Evolutionary conservation across 2,113 vertebrate species (phyloP), one percentile per base, ranked within the genome.

Genomic region (Lampris megalopsis): DNA sequence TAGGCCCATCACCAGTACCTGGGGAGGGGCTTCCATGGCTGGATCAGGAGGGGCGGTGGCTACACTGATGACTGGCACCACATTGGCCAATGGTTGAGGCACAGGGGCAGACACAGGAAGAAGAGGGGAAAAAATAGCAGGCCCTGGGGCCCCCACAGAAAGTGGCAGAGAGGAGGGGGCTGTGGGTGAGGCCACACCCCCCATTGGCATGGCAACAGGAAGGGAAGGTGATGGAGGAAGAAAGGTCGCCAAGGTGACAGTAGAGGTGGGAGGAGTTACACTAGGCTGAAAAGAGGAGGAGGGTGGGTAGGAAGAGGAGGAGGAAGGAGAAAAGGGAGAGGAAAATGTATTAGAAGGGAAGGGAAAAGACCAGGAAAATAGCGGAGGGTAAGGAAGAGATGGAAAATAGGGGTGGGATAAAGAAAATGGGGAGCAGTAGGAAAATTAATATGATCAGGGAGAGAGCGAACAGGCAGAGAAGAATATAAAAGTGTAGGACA

Each of bases 51-150:
- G 95, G 93, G 95, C 94, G 90, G 95, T 93, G 94, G 95, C 95
- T 95, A 94, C 96, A 92, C 92, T 95, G 94, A 96, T 94, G 91
- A 96, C 94, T 89, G 96, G 96, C 94, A 97, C 91, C 91, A 95
- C 90, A 82, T 95, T 94, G 89, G 94, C 93, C 85, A 96, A 93
- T 75, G 94, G 94, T 77, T 94, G 95, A 45, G 94, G 93, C 89
- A 92, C 92, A 87, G 95, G 91, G 91, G 92, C 83, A 92, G 94
- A 92, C 79, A 52, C 75, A 61, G 66, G 59, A 83, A 66, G 9
- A 84, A 94, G 83, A 88, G 94, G 92, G 84, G 94, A 86, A 84
- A 83, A 67, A 69, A 91, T 67, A 71, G 91, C 84, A 81, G 95
- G 94, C 86, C 94, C 82, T 86, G 24, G 24, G 24, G 93, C 82